These are phyloP conservation scores for Elymnias hypermnestra DNA, from an alignment of 1,140 invertebrate genomes.

Conservation along the genomic window DNA sequence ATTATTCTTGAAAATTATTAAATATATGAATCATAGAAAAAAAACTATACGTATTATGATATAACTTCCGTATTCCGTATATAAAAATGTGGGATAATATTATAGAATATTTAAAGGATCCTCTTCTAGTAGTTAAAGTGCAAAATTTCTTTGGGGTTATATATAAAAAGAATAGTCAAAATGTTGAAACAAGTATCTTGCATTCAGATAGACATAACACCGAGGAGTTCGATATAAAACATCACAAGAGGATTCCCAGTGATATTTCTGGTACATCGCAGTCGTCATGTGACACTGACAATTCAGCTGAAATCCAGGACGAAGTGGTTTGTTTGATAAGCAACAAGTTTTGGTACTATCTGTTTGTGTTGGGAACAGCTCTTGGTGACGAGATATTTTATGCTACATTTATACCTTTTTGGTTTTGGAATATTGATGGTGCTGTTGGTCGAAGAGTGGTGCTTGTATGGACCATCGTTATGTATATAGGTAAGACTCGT, in stretches of 20 bases:
- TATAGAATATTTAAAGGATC: constrained; percentile 81
- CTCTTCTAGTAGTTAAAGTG: constrained; percentile 81
- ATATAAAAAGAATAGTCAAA: constrained; percentile 55
- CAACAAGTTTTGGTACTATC: constrained; percentile 91
- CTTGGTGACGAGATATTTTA: constrained; percentile 94
- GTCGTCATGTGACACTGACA: constrained; percentile 54
- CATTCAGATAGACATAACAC: constrained; percentile 44
- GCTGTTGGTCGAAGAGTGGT: constrained; percentile 87
- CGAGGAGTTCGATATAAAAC: constrained; percentile 36
- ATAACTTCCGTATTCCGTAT: no score
- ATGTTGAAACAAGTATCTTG: constrained; percentile 37
- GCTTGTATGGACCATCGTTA: constrained; percentile 89
- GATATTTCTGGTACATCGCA: constrained; percentile 55
- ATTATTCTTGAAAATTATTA: no score
- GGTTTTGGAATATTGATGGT: constrained; percentile 94
- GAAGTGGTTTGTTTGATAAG: constrained; percentile 73
- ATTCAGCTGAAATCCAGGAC: constrained; percentile 44
- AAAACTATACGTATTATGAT: no score
- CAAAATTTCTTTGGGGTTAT: constrained; percentile 84
- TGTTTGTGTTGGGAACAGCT: constrained; percentile 89
- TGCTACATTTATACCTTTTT: constrained; percentile 90
- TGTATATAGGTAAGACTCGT: constrained; percentile 90
- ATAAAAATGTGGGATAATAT: constrained; percentile 57
- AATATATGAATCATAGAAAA: no score
- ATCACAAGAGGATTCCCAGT: constrained; percentile 51